Base-by-base conservation (phyloP, 2,888 invertebrate genomes). In the Sminthurides aquaticus region DNA sequence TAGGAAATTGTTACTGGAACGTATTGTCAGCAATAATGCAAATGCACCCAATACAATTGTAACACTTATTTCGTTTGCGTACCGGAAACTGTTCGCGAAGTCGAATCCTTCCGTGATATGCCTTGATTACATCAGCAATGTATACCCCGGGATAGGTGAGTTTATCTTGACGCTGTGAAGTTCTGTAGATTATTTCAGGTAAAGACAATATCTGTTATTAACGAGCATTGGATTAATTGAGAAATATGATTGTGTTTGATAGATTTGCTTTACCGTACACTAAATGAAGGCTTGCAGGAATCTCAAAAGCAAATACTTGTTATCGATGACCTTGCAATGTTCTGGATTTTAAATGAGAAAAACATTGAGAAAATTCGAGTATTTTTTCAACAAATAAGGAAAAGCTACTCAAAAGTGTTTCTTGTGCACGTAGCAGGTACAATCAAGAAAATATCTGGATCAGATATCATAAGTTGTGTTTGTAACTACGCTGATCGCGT, bases 261-360 rank as follows among this genome's bases (percentile, higher is more conserved):
- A 64, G 64, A 28, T 18, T 15, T 8, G 1, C 34, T 59, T 22
- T 59, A 52, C 27, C 27, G 18, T 8, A 49, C 24, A 11, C 52
- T 64, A 1, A 59, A 11, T 1, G 26, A 25, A 1, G 62, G 55
- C 34, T n/a, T 26, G 34, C 18, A 52, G 11, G n/a, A 49, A n/a
- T n/a, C 54, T 0, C 57, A 58, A 11, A 24, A 29, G 27, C 57
- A 71, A 52, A 48, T 71, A 22, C 49, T 71, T 28, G 60, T 73
- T 18, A 52, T 73, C 8, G 73, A 73, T 48, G 73, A 73, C 29
- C 62, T 71, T 26, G 48, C 67, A 24, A 15, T 71, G 24, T 67
- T 72, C 43, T 69, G 65, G 3, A 55, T 69, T 24, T 49, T 67
- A 3, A 62, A 61, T 22, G 49, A 55, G 3, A 5, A 57, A 25